These are phyloP conservation scores for Schizotus pectinicornis DNA, from an alignment of 2,888 invertebrate genomes.

Conservation along the genomic window DNA sequence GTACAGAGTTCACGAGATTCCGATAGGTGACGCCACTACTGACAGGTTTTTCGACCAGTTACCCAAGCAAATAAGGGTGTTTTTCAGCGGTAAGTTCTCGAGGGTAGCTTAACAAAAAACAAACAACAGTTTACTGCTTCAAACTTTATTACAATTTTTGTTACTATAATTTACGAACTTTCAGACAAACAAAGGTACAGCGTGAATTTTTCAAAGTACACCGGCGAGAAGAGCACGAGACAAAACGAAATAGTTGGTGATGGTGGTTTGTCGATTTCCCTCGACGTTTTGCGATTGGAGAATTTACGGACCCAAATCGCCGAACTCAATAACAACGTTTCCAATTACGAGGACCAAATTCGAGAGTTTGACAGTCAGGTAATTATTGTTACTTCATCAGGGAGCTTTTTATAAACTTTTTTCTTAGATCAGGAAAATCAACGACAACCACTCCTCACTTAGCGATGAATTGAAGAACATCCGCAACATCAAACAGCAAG, in stretches of 20 bases:
- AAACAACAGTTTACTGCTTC: too few relatives aligned
- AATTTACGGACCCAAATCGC: conserved; percentile 46
- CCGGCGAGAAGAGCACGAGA: conserved; percentile 65
- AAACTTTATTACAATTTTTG: too few relatives aligned
- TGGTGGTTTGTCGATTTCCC: conserved; percentile 64
- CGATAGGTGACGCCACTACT: conserved; percentile 70
- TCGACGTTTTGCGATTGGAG: conserved; percentile 63
- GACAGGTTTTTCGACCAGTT: conserved; percentile 66
- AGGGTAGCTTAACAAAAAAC: too few relatives aligned
- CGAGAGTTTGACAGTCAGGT: conserved; percentile 54
- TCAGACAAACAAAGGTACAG: conserved; percentile 66
- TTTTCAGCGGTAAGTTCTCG: conserved; percentile 68
- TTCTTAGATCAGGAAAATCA: conserved; percentile 39
- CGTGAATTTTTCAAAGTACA: conserved; percentile 69
- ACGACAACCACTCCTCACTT: conserved; percentile 36
- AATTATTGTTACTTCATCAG: conserved; percentile 29
- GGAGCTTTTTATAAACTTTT: conserved; percentile 41
- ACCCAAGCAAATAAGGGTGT: conserved; percentile 65
- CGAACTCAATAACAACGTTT: conserved; percentile 37
- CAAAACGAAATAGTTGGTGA: conserved; percentile 63
- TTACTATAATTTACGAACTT: too few relatives aligned
- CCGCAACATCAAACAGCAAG: conserved; percentile 35
- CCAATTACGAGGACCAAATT: conserved; percentile 42
- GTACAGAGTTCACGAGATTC: conserved; percentile 72
- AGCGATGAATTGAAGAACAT: conserved; percentile 40